Evolutionary conservation across 2,113 vertebrate species (phyloP).

Genomic region (Scolopax mira): DNA sequence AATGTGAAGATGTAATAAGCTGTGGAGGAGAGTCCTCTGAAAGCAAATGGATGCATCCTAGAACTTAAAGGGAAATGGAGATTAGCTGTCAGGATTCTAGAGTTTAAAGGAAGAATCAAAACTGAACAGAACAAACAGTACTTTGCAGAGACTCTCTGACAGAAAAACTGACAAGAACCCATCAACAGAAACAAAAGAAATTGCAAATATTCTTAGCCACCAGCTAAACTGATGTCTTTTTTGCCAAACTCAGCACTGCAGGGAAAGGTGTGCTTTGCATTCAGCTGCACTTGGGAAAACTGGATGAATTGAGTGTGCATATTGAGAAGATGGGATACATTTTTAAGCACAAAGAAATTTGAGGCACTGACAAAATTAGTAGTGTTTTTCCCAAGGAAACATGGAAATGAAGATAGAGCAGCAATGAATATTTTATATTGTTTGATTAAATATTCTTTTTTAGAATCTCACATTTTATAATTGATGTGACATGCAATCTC

Average conservation of each 20-base stretch:
- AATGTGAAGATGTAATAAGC: background rate
- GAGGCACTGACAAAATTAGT: background rate
- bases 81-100: background rate
- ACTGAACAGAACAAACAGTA: background rate
- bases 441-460: background rate
- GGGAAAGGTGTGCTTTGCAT: background rate
- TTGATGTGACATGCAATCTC: background rate
- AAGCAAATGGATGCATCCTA: background rate
- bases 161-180: background rate
- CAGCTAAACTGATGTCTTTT: background rate
- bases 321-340: background rate
- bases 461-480: background rate
- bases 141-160: background rate
- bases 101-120: background rate
- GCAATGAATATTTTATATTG: background rate
- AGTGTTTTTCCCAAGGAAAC: background rate
- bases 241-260: background rate
- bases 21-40: background rate
- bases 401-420: background rate
- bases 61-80: background rate
- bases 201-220: background rate
- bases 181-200: background rate
- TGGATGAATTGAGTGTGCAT: background rate
- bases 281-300: background rate
- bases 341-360: background rate